A percentile compares a stretch with the other conserved stretches of the same genome.
phyloP scores from a whole-genome alignment of 1,140 invertebrate species.

The Euschistus heros region DNA sequence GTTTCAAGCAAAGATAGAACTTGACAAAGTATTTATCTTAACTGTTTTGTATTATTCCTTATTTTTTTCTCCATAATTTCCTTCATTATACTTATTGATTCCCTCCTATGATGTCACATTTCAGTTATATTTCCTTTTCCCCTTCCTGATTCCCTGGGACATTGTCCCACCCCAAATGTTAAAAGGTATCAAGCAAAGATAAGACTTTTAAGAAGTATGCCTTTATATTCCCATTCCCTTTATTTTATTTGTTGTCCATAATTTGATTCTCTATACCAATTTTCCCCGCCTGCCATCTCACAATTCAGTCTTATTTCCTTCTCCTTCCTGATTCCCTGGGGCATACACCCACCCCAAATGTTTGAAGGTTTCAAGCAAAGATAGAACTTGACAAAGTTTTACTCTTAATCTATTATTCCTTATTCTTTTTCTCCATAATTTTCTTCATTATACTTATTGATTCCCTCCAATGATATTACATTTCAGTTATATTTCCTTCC shows the following conservation, averaged over 20 bases:
- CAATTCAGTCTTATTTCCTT: too few species aligned
- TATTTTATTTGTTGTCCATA: too few species aligned
- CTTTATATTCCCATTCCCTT: too few species aligned
- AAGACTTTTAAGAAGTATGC: neutral
- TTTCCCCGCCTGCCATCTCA: too few species aligned
- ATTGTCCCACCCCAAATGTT: conserved; percentile 14
- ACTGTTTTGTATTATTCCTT: neutral
- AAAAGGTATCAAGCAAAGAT: conserved; percentile 16
- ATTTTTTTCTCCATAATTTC: neutral
- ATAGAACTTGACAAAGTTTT: neutral
- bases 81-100: too few species aligned
- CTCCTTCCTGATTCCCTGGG: neutral
- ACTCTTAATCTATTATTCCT: too few species aligned
- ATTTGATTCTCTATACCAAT: too few species aligned
- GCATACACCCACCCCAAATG: conserved; percentile 6
- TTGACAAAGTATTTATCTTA: too few species aligned
- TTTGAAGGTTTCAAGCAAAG: conserved; percentile 16
- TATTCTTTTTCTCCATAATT: neutral
- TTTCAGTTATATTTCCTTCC: too few species aligned
- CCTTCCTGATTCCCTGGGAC: neutral
- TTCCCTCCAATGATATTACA: neutral
- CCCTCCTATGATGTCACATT: neutral
- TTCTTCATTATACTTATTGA: too few species aligned
- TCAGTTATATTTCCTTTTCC: neutral
- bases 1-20: conserved; percentile 13